Evolutionary conservation across 2,113 vertebrate genomes (phyloP).

Genomic region (Melanostigma gelatinosum): DNA sequence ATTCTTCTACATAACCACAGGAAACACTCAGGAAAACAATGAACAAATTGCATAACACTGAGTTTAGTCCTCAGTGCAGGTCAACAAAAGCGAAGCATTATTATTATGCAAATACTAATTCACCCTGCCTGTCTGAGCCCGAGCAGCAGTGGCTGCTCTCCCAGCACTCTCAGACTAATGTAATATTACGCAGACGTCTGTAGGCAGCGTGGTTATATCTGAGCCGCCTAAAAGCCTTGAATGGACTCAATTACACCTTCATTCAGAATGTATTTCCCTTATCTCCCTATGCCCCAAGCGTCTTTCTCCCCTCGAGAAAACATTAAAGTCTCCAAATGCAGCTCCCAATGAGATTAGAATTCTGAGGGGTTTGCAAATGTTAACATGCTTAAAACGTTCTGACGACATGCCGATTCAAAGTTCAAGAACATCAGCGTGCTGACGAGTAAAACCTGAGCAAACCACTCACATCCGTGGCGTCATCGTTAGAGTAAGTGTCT

Average conservation of each 20-base stretch:
- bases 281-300: constrained; percentile 30
- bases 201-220: constrained; percentile 22
- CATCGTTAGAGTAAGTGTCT: constrained; percentile 97
- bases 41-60: constrained; percentile 10
- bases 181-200: constrained; percentile 39
- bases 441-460: constrained; percentile 36
- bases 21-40: constrained; percentile 8
- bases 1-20: background rate
- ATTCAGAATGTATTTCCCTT: constrained; percentile 48
- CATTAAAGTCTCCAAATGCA: constrained; percentile 28
- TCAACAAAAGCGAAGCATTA: constrained; percentile 45
- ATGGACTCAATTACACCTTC: constrained; percentile 64
- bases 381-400: constrained; percentile 20
- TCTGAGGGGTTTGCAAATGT: background rate
- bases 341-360: constrained; percentile 36
- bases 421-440: constrained; percentile 32
- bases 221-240: constrained; percentile 51
- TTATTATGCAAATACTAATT: constrained; percentile 53
- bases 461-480: constrained; percentile 91
- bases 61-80: constrained; percentile 27
- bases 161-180: constrained; percentile 47
- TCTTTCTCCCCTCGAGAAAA: constrained; percentile 12
- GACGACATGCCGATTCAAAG: constrained; percentile 12
- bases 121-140: constrained; percentile 3
- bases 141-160: constrained; percentile 23